These are phyloP conservation scores for Aythya baeri DNA, from an alignment of 2,113 vertebrate genomes.

Conservation along the genomic window DNA sequence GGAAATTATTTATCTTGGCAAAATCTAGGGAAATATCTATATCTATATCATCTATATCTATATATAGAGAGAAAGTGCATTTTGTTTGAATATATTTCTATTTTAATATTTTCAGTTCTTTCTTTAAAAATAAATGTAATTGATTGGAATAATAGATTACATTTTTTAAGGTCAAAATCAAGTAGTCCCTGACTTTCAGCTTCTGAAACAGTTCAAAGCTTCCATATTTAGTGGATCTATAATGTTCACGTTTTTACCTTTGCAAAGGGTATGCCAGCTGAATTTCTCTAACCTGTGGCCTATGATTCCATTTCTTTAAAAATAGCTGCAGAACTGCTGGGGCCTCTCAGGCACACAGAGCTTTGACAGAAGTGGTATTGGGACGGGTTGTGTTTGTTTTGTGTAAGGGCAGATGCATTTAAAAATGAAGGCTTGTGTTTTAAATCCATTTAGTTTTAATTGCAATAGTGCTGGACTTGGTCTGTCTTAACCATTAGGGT, in stretches of 20 bases:
- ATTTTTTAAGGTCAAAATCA: neutral
- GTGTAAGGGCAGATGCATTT: neutral
- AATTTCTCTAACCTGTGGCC: neutral
- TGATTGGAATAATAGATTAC: neutral
- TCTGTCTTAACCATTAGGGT: neutral
- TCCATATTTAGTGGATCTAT: neutral
- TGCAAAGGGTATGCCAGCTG: neutral
- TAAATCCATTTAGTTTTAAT: neutral
- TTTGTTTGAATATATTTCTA: neutral
- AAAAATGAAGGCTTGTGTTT: neutral
- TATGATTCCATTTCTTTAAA: neutral
- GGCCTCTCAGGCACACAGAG: neutral
- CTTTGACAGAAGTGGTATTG: neutral
- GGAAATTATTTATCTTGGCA: neutral
- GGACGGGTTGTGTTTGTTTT: neutral
- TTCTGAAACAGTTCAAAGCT: neutral
- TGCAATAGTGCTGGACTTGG: neutral
- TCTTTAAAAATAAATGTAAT: neutral
- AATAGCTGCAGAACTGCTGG: neutral
- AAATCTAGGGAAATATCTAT: neutral
- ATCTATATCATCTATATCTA: too few relatives aligned
- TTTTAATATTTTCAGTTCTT: neutral
- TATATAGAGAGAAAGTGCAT: neutral
- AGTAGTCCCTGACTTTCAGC: neutral
- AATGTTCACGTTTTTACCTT: neutral